phyloP scores from a whole-genome alignment of 2,113 vertebrate genomes.

The Dipodomys stephensi region DNA sequence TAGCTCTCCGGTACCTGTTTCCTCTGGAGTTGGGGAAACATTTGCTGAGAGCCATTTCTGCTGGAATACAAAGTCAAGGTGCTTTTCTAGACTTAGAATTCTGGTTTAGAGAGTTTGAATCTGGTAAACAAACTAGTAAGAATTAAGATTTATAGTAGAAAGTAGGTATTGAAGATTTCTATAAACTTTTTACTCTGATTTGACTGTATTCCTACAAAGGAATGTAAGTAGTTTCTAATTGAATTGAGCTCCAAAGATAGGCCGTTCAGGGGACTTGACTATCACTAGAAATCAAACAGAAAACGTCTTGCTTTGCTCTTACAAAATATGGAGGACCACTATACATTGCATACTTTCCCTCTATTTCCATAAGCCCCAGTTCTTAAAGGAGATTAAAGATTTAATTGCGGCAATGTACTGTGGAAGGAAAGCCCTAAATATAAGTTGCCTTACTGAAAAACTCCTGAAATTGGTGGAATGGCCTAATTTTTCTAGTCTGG shows the following conservation, averaged over 20 bases:
- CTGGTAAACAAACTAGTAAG: conserved; percentile 10
- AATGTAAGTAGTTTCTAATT: conserved; percentile 26
- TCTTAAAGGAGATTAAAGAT: conserved; percentile 26
- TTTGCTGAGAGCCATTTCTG: conserved; percentile 41
- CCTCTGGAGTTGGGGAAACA: neutral
- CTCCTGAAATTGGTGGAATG: conserved; percentile 31
- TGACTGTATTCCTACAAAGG: neutral
- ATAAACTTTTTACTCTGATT: neutral
- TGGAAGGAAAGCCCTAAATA: conserved; percentile 24
- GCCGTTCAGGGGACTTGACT: neutral
- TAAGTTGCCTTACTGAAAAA: neutral
- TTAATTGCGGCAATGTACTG: neutral
- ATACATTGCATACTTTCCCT: neutral
- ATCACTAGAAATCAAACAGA: conserved; percentile 20
- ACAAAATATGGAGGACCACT: neutral
- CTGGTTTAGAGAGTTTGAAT: conserved; percentile 13
- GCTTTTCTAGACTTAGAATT: neutral
- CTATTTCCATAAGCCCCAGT: neutral
- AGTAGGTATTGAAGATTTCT: neutral
- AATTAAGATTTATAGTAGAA: neutral
- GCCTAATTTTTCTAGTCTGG: conserved; percentile 12
- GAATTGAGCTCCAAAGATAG: conserved; percentile 1
- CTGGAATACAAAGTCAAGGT: neutral
- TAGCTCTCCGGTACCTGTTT: neutral
- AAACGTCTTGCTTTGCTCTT: conserved; percentile 26